Percentiles rank a stretch among this genome's conserved stretches.
phyloP scores from a whole-genome alignment of 2,113 vertebrate genomes.

The Zingel zingel region DNA sequence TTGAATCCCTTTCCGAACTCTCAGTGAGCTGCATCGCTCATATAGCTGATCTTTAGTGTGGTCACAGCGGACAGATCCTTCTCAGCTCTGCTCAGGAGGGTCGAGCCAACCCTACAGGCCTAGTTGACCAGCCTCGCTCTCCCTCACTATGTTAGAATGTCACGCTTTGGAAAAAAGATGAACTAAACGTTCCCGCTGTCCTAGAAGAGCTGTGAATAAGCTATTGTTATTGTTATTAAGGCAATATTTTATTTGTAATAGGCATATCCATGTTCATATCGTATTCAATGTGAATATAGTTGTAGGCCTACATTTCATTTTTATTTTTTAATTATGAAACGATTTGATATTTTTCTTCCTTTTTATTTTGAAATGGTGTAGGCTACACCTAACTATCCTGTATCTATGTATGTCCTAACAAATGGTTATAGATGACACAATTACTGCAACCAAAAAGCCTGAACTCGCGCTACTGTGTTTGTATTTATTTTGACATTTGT shows the following conservation, averaged over 20 bases:
- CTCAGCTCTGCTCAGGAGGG: too few species aligned
- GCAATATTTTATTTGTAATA: too few species aligned
- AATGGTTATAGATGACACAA: neutral
- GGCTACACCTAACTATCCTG: too few species aligned
- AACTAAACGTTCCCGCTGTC: neutral
- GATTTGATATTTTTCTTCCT: neutral
- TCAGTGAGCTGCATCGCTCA: neutral
- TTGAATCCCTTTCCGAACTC: neutral
- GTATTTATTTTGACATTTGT: neutral
- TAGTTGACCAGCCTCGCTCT: too few species aligned
- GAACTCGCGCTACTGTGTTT: neutral
- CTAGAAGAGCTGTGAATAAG: neutral
- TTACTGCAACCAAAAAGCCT: neutral
- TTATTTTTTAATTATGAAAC: too few species aligned
- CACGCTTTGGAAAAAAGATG: neutral
- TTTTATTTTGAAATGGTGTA: neutral
- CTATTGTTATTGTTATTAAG: neutral
- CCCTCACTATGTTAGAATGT: neutral
- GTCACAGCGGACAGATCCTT: neutral
- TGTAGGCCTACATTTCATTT: too few species aligned
- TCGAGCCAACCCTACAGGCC: too few species aligned
- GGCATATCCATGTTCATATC: neutral
- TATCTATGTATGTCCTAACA: too few species aligned
- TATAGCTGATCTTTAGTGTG: neutral
- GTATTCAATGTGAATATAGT: too few species aligned